These are phyloP conservation scores for Proisotoma minuta DNA, from an alignment of 2,888 invertebrate genomes.

Conservation along the genomic window DNA sequence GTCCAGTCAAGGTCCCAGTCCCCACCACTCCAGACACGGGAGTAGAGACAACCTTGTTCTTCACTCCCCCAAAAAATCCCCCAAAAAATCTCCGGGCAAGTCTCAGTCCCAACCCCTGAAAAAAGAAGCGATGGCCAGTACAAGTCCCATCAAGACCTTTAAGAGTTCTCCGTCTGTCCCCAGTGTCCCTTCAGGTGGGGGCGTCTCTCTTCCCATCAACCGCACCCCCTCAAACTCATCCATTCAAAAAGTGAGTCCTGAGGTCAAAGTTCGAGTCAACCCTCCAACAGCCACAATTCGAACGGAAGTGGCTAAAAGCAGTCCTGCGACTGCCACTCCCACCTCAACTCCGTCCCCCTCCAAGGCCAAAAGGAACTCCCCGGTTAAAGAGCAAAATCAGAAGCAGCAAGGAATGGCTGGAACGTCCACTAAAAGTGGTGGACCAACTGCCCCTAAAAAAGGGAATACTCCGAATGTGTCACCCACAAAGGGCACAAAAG, in stretches of 20 bases:
- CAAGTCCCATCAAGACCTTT: not conserved
- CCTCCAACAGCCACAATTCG: no score
- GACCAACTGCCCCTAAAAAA: not conserved
- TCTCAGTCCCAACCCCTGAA: constrained; percentile 6
- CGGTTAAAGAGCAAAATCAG: no score
- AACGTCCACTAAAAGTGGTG: not conserved
- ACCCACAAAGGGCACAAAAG: not conserved
- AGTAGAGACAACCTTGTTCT: not conserved
- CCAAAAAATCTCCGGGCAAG: constrained; percentile 29
- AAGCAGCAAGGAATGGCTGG: not conserved
- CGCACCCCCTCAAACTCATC: not conserved
- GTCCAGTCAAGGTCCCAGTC: not conserved
- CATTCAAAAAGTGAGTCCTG: no score
- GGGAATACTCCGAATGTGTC: not conserved
- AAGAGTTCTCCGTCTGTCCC: not conserved
- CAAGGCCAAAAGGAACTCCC: no score
- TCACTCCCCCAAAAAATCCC: constrained; percentile 7
- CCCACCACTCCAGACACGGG: not conserved
- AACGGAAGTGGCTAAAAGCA: no score
- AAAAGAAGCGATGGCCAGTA: not conserved
- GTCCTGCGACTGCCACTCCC: no score
- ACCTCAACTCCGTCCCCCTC: no score
- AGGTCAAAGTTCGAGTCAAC: no score
- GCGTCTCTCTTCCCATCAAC: not conserved
- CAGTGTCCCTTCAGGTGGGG: not conserved